phyloP scores from a whole-genome alignment of 1,140 invertebrate genomes.

The Drosophila chauvacae region DNA sequence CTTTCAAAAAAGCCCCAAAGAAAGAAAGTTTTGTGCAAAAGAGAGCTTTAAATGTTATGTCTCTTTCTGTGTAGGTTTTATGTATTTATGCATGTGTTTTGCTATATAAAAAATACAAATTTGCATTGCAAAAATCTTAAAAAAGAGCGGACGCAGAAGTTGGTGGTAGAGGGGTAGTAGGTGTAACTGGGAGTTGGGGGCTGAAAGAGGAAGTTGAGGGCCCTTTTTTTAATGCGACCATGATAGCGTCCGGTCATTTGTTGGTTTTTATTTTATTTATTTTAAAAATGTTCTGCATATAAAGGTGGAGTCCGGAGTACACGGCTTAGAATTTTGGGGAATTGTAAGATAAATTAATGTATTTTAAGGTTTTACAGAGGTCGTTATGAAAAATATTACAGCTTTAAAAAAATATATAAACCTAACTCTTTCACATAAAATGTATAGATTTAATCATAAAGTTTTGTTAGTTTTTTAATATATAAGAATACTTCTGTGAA shows the following conservation, averaged over 20 bases:
- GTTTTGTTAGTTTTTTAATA: too few relatives aligned
- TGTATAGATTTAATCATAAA: neutral
- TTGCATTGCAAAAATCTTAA: conserved; percentile 68
- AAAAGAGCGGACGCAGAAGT: conserved; percentile 23
- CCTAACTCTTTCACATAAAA: neutral
- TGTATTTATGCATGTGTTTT: conserved; percentile 37
- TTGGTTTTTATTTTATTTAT: conserved; percentile 10
- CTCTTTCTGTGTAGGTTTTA: conserved; percentile 29
- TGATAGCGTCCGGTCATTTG: conserved; percentile 53
- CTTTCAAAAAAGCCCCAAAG: conserved; percentile 61
- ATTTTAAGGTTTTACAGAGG: neutral
- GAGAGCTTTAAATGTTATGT: conserved; percentile 32
- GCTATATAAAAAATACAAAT: conserved; percentile 53
- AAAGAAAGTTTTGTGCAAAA: conserved; percentile 66
- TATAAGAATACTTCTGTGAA: too few relatives aligned
- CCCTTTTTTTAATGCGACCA: conserved; percentile 18
- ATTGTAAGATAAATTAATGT: neutral
- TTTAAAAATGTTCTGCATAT: conserved; percentile 22
- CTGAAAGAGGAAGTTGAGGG: conserved; percentile 8
- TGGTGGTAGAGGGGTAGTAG: neutral
- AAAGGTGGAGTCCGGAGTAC: neutral
- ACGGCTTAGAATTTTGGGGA: neutral
- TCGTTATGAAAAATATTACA: neutral
- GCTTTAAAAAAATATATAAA: too few relatives aligned
- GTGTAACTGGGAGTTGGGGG: neutral